Evolutionary conservation across 1,140 invertebrate genomes (phyloP), one percentile per base, ranked within the genome.

Genomic region (Papilio aristodemus): DNA sequence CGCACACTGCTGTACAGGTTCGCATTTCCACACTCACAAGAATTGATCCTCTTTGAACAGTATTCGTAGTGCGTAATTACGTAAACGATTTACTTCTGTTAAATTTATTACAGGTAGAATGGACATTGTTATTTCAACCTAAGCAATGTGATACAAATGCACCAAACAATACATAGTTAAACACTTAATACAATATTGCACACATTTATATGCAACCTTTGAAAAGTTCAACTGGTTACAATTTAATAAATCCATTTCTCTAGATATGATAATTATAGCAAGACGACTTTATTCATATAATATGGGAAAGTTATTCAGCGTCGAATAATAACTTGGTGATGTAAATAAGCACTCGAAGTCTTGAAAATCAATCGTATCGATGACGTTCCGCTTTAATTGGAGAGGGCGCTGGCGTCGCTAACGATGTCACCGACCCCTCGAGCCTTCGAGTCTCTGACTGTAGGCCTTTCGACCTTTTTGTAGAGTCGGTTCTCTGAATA

Each of bases 291-390:
- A 0, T 25, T 50, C 10, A 50, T 50, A 14, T 46, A 25, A 22
- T 50, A 17, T 10, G 46, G 19, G 46, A 46, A 46, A 19, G 8
- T 50, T 50, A 11, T 50, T 22, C 19, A 50, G 2, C 9, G 43
- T 19, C 5, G 43, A 32, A 59, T 36, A 58, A 27, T 58, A 32
- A 32, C 6, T 25, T 6, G 14, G 57, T 59, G 25, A 59, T 59
- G 57, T 59, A 59, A 59, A 59, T 59, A 59, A 59, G 57, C 57
- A 36, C 57, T 59, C 13, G 57, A 36, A 59, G 25, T 0, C 8
- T n/a, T 36, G 57, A 36, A 54, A 59, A 59, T 59, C 57, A 59
- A 59, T 59, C 57, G 57, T 59, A 59, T 59, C 57, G 57, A 59
- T 59, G 57, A 36, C 57, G 57, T 59, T 59, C 57, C 25, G 6